Conservation (phyloP, 2,888 invertebrate species). For the Stratiomys singularior region DNA sequence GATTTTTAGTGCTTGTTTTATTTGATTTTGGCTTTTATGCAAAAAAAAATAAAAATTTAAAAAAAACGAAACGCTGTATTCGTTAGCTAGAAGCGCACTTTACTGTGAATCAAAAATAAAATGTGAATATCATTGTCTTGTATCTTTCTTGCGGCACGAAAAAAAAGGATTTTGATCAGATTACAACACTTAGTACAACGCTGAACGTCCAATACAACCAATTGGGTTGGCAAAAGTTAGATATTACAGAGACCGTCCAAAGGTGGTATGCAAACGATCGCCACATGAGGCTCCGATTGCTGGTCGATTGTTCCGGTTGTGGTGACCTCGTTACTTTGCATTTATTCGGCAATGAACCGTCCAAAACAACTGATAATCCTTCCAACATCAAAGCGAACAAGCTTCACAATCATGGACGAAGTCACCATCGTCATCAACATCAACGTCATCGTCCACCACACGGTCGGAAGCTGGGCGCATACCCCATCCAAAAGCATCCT, state of each 20-base stretch:
- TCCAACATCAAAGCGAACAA: conserved; percentile 1
- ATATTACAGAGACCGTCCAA: conserved; percentile 81
- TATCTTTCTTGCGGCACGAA: neutral
- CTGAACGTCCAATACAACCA: conserved; percentile 71
- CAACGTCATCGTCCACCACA: conserved; percentile 14
- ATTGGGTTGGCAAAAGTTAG: conserved; percentile 88
- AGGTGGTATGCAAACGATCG: conserved; percentile 73
- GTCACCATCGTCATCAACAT: conserved; percentile 23
- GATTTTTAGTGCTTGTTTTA: no score
- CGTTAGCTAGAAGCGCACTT: no score
- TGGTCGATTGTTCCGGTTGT: conserved; percentile 88
- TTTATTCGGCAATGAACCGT: conserved; percentile 62
- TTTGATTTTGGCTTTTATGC: no score
- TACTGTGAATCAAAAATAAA: neutral
- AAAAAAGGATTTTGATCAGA: conserved; percentile 69
- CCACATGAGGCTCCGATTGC: conserved; percentile 74
- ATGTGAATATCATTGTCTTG: neutral
- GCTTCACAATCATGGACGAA: neutral
- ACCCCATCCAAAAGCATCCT: neutral
- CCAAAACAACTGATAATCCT: conserved; percentile 50
- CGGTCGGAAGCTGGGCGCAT: neutral
- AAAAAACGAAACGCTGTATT: no score
- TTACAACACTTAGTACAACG: conserved; percentile 70
- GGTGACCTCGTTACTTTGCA: conserved; percentile 78
- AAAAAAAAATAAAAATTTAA: no score